phyloP scores from a whole-genome alignment of 2,888 invertebrate species.

The Drosophila paramelanica region DNA sequence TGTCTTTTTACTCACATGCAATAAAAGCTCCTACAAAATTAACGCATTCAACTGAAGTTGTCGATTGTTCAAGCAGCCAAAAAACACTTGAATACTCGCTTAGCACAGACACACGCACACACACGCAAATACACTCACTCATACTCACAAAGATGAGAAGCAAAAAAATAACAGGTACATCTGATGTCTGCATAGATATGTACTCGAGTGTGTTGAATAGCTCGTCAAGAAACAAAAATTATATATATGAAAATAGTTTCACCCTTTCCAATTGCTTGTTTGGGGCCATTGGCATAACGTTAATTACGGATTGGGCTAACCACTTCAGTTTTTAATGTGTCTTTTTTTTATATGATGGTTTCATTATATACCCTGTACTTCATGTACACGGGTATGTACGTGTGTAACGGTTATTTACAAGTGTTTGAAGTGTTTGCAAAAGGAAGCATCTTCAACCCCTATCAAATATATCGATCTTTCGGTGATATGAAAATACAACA shows the following conservation, averaged over 20 bases:
- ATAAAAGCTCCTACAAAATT: slow-evolving; percentile 6
- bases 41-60: slow-evolving; percentile 10
- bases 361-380: too few relatives aligned
- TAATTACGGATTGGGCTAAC: background rate
- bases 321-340: slow-evolving; percentile 5
- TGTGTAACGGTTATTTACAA: too few relatives aligned
- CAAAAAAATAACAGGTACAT: background rate
- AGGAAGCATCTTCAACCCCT: too few relatives aligned
- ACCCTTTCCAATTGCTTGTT: slow-evolving; percentile 13
- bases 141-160: background rate
- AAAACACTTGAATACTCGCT: slow-evolving; percentile 24
- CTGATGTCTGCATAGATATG: slow-evolving; percentile 1
- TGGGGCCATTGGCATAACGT: slow-evolving; percentile 19
- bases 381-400: too few relatives aligned
- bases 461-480: too few relatives aligned
- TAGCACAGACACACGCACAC: background rate
- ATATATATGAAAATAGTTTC: slow-evolving; percentile 11
- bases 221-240: slow-evolving; percentile 5
- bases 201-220: slow-evolving; percentile 14
- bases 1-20: background rate
- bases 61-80: slow-evolving; percentile 23
- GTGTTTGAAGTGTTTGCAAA: too few relatives aligned
- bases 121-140: background rate
- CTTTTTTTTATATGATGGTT: too few relatives aligned
- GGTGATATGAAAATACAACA: too few relatives aligned